Conservation (phyloP, 2,113 vertebrate species). For the Urocynchramus pylzowi region DNA sequence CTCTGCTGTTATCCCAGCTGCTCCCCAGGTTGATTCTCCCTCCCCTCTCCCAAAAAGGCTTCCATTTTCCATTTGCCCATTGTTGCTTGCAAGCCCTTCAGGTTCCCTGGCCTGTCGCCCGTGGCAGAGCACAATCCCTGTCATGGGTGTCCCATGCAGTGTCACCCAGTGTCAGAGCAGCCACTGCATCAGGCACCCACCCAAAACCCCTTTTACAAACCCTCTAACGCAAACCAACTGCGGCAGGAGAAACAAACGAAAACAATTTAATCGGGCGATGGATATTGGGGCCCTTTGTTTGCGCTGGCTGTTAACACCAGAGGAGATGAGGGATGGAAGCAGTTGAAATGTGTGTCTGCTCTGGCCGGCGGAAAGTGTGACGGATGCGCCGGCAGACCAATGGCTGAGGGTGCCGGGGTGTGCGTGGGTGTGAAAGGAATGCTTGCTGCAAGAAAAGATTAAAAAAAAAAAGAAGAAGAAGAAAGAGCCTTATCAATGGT, state of each 20-base stretch:
- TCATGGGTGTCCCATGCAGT: rapidly evolving
- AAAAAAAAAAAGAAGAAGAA: not conserved
- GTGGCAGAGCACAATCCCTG: not conserved
- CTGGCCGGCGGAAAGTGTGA: constrained; percentile 37
- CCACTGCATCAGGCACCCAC: not conserved
- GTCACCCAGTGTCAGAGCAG: not conserved
- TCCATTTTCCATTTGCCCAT: not conserved
- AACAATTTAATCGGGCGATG: not conserved
- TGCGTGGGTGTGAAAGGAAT: constrained; percentile 54
- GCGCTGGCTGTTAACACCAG: constrained; percentile 30
- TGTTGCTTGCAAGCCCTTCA: not conserved
- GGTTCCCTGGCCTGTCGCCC: not conserved
- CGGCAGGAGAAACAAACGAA: not conserved
- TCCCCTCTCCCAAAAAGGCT: not conserved
- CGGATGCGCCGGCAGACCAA: not conserved
- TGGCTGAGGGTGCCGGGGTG: not conserved
- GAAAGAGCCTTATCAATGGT: not conserved
- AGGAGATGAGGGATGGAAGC: constrained; percentile 13
- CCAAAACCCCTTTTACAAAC: not conserved
- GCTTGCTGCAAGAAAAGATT: not conserved
- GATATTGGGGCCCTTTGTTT: constrained; percentile 10
- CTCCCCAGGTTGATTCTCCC: not conserved
- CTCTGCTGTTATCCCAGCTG: not conserved
- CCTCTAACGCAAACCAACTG: constrained; percentile 18
- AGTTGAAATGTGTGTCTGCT: constrained; percentile 16